Evolutionary conservation across 2,113 vertebrate genomes (phyloP).

Genomic region (Naja naja): DNA sequence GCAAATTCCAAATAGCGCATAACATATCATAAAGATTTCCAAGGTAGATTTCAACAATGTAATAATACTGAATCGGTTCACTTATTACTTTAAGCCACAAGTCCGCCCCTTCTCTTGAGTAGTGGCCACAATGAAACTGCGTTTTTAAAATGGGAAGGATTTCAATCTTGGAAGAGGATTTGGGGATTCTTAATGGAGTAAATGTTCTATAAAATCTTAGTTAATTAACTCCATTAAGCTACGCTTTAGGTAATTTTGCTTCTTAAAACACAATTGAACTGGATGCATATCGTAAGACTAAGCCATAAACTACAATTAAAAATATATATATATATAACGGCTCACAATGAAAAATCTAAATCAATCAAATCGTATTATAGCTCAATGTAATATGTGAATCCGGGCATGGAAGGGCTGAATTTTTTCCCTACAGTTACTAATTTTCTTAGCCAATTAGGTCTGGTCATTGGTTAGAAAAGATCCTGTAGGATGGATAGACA

Average conservation of each 20-base stretch:
- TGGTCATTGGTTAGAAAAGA: neutral
- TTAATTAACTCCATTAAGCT: neutral
- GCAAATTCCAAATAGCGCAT: neutral
- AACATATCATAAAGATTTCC: neutral
- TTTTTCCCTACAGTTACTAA: neutral
- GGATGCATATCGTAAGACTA: neutral
- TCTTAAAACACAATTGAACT: neutral
- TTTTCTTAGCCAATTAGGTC: neutral
- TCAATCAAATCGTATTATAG: neutral
- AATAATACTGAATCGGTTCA: neutral
- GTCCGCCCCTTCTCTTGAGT: neutral
- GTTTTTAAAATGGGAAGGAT: neutral
- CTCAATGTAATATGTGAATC: neutral
- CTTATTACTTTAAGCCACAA: neutral
- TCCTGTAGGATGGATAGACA: neutral
- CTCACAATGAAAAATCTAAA: neutral
- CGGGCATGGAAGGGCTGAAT: neutral
- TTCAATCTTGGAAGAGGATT: neutral
- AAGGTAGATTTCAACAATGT: neutral
- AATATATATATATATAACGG: neutral
- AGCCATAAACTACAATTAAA: neutral
- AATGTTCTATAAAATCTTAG: neutral
- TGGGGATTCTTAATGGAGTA: neutral
- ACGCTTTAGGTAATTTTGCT: neutral
- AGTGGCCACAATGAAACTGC: neutral